A percentile compares a stretch with the other conserved stretches of the same genome.
These are phyloP conservation scores for Carcharodon carcharias DNA, from an alignment of 2,797 vertebrate species.

Conservation along the genomic window DNA sequence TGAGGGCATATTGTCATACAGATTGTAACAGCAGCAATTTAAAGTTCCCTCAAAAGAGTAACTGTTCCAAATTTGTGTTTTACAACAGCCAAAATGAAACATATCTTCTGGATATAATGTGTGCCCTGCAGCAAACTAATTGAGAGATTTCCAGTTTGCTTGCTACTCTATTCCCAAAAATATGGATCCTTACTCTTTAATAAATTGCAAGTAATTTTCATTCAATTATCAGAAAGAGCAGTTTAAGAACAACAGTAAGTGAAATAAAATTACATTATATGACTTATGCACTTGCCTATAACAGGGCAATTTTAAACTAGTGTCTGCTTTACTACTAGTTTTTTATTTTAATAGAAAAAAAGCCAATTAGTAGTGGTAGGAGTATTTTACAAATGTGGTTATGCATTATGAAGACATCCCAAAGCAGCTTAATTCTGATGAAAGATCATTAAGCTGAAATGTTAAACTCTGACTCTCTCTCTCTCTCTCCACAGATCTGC, in stretches of 20 bases:
- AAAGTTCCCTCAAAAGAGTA: neutral
- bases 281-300: neutral
- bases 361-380: neutral
- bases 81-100: neutral
- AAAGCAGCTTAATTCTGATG: neutral
- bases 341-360: neutral
- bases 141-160: neutral
- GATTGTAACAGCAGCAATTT: neutral
- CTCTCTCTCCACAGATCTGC: neutral
- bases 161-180: neutral
- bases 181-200: neutral
- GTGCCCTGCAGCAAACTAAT: neutral
- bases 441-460: neutral
- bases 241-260: neutral
- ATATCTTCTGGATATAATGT: neutral
- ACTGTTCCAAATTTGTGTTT: neutral
- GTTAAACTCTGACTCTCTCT: too few species aligned
- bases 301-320: neutral
- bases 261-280: neutral
- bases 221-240: neutral
- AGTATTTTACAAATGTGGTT: neutral
- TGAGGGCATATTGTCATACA: too few species aligned
- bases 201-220: neutral
- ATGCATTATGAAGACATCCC: neutral
- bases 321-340: neutral